These are phyloP conservation scores for Chunga burmeisteri DNA, from an alignment of 2,113 vertebrate species.

Conservation along the genomic window DNA sequence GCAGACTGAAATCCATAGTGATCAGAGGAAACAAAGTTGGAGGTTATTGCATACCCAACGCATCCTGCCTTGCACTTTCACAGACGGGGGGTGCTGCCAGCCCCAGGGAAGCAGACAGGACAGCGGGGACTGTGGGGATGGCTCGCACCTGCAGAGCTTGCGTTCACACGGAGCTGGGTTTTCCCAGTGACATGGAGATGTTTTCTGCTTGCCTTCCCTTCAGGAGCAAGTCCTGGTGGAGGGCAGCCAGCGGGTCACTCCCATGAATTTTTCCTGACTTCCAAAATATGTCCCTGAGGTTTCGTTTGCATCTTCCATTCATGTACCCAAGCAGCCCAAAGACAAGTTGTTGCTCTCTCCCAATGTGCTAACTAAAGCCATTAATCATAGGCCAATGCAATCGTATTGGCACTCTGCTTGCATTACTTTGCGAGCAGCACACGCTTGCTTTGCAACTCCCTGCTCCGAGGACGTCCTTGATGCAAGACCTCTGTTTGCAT, in stretches of 20 bases:
- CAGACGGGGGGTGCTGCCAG: too few species aligned
- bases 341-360: background rate
- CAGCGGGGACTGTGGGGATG: background rate
- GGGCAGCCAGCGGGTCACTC: too few species aligned
- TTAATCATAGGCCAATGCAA: background rate
- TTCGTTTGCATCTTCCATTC: background rate
- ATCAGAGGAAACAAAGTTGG: too few species aligned
- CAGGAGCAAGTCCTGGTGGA: background rate
- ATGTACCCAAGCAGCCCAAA: background rate
- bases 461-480: background rate
- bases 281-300: background rate
- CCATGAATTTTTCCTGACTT: background rate
- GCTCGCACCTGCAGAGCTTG: fast-evolving
- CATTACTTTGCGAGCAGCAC: background rate
- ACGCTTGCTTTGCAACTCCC: background rate
- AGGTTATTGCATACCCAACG: fast-evolving
- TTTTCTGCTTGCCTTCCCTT: background rate
- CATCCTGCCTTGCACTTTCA: background rate
- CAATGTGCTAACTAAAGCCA: background rate
- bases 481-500: background rate
- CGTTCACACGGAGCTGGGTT: fast-evolving
- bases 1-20: background rate
- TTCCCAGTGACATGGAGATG: fast-evolving
- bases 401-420: background rate
- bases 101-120: background rate